phyloP scores from a whole-genome alignment of 2,797 vertebrate genomes.

The Rhynchotus rufescens region DNA sequence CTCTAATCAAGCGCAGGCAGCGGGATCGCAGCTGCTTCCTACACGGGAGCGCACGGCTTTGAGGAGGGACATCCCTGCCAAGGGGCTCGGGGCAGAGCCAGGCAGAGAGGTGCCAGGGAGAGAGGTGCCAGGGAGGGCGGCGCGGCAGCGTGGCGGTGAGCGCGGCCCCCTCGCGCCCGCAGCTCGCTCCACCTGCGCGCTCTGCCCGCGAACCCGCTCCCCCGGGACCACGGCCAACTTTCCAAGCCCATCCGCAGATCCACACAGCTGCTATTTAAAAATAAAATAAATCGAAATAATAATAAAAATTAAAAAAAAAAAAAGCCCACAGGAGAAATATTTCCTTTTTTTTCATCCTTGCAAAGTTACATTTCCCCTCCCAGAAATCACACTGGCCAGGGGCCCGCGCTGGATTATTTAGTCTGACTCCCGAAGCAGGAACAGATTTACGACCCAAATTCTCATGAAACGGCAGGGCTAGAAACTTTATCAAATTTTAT shows the following conservation, averaged over 20 bases:
- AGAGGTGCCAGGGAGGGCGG: not conserved
- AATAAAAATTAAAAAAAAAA: not conserved
- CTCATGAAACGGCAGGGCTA: not conserved
- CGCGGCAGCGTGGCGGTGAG: not conserved
- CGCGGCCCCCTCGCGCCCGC: not conserved
- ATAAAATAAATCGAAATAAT: not conserved
- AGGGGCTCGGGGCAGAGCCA: not conserved
- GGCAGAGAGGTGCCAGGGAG: not conserved
- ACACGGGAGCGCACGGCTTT: fast-evolving
- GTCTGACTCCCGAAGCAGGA: constrained; percentile 47
- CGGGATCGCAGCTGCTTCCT: not conserved
- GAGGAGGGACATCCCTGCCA: fast-evolving
- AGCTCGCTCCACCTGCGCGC: not conserved
- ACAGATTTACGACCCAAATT: constrained; percentile 59
- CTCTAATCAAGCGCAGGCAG: not conserved
- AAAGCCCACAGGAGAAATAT: not conserved
- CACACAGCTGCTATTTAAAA: constrained; percentile 30
- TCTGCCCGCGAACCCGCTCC: not conserved
- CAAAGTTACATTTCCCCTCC: constrained; percentile 34
- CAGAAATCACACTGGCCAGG: not conserved
- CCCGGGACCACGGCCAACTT: not conserved
- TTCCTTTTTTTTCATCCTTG: not conserved
- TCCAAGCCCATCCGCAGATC: constrained; percentile 33
- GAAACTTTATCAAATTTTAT: constrained; percentile 53
- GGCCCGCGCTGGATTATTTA: constrained; percentile 31